phyloP scores from a whole-genome alignment of 1,140 invertebrate species.

The Palaemon carinicauda region DNA sequence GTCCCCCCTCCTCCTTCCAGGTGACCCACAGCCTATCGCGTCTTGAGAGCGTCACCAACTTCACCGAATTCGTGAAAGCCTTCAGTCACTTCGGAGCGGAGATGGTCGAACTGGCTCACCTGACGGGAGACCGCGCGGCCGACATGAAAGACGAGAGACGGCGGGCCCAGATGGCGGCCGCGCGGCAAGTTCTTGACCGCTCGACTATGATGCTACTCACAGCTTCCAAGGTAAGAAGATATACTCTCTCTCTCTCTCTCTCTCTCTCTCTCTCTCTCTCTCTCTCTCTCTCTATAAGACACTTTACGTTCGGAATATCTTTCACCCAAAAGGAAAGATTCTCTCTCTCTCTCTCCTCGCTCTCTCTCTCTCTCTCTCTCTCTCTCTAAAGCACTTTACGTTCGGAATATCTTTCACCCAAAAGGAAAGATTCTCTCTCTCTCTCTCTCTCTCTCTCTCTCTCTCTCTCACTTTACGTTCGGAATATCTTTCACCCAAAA shows the following conservation, averaged over 20 bases:
- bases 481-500: no score
- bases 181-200: constrained; percentile 91
- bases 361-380: neutral
- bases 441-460: no score
- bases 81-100: constrained; percentile 98
- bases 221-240: constrained; percentile 90
- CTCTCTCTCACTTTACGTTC: no score
- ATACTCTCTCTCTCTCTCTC: neutral
- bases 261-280: neutral
- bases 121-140: constrained; percentile 83
- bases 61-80: constrained; percentile 98
- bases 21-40: constrained; percentile 82
- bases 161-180: constrained; percentile 93
- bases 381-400: no score
- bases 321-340: no score
- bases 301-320: no score
- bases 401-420: no score
- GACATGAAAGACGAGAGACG: constrained; percentile 95
- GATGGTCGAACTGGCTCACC: constrained; percentile 96
- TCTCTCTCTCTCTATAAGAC: neutral
- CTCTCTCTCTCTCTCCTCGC: neutral
- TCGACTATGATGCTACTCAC: constrained; percentile 98
- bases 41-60: constrained; percentile 93
- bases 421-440: no score
- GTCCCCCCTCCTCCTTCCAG: constrained; percentile 63